Percentiles rank a stretch among this genome's conserved stretches.
Evolutionary conservation across 2,888 invertebrate genomes (phyloP).

Genomic region (Folsomia manolachei): DNA sequence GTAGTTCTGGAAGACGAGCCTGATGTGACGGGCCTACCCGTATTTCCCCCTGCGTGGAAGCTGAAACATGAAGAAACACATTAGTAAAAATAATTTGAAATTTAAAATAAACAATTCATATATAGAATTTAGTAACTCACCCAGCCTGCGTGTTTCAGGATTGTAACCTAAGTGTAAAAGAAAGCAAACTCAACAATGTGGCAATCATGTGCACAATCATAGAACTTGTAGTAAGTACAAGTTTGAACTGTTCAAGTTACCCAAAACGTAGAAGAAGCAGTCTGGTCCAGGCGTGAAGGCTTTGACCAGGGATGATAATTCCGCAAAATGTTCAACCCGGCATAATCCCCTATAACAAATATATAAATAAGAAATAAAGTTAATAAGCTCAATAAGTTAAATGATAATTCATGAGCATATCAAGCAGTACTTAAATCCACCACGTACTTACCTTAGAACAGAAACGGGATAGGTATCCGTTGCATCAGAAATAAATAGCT

Average conservation of each 20-base stretch:
- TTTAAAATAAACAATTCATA: background rate
- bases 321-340: constrained; percentile 58
- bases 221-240: background rate
- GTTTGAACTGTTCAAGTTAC: too few species aligned
- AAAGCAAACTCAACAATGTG: background rate
- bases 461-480: constrained; percentile 58
- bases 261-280: constrained; percentile 60
- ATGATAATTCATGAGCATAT: background rate
- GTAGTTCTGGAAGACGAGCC: constrained; percentile 65
- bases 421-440: background rate
- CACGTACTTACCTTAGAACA: constrained; percentile 56
- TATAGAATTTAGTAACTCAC: constrained; percentile 22
- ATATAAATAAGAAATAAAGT: constrained; percentile 1
- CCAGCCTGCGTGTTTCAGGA: constrained; percentile 57
- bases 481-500: constrained; percentile 59
- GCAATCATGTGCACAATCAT: background rate
- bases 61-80: constrained; percentile 27
- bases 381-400: background rate
- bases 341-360: constrained; percentile 59
- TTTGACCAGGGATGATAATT: constrained; percentile 56
- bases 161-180: constrained; percentile 51
- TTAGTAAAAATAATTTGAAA: background rate
- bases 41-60: constrained; percentile 59
- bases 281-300: constrained; percentile 56
- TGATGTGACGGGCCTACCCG: constrained; percentile 62